These are phyloP conservation scores for Apotomis betuletana DNA, from an alignment of 2,888 invertebrate genomes.

Conservation along the genomic window DNA sequence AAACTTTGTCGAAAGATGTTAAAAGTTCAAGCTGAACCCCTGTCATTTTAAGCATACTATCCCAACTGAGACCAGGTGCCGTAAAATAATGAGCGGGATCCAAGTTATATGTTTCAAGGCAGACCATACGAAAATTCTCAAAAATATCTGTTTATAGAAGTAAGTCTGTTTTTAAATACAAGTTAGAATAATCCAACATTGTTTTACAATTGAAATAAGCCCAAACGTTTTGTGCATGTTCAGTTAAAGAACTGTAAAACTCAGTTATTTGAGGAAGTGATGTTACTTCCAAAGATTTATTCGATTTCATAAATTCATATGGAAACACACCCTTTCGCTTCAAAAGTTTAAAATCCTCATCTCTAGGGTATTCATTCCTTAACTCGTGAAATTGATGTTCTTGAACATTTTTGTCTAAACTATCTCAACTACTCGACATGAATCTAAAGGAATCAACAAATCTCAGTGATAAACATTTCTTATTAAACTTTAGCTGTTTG, in stretches of 20 bases:
- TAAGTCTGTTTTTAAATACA: constrained; percentile 42
- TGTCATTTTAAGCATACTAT: neutral
- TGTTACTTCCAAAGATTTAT: constrained; percentile 10
- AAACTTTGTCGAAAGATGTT: neutral
- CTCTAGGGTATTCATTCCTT: neutral
- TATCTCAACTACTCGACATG: neutral
- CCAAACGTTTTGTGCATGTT: constrained; percentile 40
- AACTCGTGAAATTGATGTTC: constrained; percentile 28
- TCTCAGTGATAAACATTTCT: constrained; percentile 21
- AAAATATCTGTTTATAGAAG: constrained; percentile 41
- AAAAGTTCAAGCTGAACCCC: neutral
- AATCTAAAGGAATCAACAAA: constrained; percentile 29
- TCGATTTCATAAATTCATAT: constrained; percentile 37
- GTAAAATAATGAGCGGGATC: constrained; percentile 43
- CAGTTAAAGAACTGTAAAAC: constrained; percentile 39
- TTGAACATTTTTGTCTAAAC: constrained; percentile 26
- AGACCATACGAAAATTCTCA: constrained; percentile 37
- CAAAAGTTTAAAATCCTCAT: constrained; percentile 24
- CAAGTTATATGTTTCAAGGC: constrained; percentile 36
- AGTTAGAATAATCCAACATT: neutral
- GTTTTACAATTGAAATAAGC: constrained; percentile 27
- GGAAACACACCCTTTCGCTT: constrained; percentile 37
- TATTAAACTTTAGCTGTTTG: constrained; percentile 20
- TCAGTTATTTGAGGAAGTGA: constrained; percentile 26
- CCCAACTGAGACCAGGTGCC: constrained; percentile 22